Percentiles rank a stretch among this genome's conserved stretches.
Conservation (phyloP, 2,888 invertebrate genomes). For the Plusia festucae region DNA sequence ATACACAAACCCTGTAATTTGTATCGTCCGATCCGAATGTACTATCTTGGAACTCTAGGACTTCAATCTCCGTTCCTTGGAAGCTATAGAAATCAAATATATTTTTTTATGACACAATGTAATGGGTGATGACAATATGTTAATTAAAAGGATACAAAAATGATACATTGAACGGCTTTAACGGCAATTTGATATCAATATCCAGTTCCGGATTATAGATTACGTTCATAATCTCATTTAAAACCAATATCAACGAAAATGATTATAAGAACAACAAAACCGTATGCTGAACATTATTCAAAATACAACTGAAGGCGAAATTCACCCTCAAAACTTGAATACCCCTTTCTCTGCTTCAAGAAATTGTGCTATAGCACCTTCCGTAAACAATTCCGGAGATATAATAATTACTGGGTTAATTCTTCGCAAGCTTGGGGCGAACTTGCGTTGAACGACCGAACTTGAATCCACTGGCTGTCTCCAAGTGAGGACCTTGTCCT, state of each 20-base stretch:
- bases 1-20: too few relatives aligned
- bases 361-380: conserved; percentile 52
- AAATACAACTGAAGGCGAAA: conserved; percentile 28
- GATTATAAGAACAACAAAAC: conserved; percentile 28
- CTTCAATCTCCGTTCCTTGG: too few relatives aligned
- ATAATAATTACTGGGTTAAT: conserved; percentile 71
- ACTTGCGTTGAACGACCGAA: conserved; percentile 58
- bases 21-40: too few relatives aligned
- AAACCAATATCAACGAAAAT: conserved; percentile 7
- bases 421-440: conserved; percentile 60
- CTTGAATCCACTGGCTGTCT: conserved; percentile 54
- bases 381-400: conserved; percentile 50
- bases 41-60: too few relatives aligned
- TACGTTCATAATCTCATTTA: conserved; percentile 5
- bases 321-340: conserved; percentile 28
- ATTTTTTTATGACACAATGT: too few relatives aligned
- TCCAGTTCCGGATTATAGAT: background rate
- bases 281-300: conserved; percentile 38
- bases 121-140: background rate
- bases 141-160: background rate
- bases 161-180: background rate
- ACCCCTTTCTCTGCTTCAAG: conserved; percentile 29
- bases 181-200: background rate
- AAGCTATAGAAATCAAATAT: background rate
- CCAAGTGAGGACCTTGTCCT: conserved; percentile 51